Conservation (phyloP, 2,888 invertebrate genomes). For the Lydus trimaculatus region DNA sequence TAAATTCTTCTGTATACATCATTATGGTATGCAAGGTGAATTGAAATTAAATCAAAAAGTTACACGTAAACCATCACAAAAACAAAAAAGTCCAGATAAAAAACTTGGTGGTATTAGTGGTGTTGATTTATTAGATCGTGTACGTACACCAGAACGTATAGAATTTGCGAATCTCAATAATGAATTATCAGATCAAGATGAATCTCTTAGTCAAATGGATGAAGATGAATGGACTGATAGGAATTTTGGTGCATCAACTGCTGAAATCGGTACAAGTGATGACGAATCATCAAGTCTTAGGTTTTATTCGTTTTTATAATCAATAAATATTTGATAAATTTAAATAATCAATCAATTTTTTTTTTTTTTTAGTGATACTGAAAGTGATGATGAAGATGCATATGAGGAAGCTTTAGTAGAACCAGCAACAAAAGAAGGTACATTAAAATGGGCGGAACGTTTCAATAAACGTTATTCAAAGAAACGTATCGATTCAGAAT, state of each 20-base stretch:
- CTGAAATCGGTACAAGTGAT: conserved; percentile 64
- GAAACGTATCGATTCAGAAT: conserved; percentile 53
- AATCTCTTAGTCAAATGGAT: conserved; percentile 80
- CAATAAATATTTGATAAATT: not conserved
- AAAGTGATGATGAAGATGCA: conserved; percentile 70
- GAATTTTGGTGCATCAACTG: conserved; percentile 85
- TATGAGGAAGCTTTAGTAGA: conserved; percentile 74
- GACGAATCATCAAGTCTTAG: conserved; percentile 71
- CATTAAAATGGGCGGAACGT: conserved; percentile 72
- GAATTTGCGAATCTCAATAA: conserved; percentile 29
- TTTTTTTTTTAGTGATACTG: conserved; percentile 64
- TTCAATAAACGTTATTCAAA: conserved; percentile 68
- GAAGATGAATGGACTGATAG: conserved; percentile 96
- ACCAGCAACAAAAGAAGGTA: conserved; percentile 71
- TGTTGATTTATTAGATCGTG: conserved; percentile 61
- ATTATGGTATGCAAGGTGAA: conserved; percentile 72
- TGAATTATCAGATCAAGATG: conserved; percentile 66
- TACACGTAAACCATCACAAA: conserved; percentile 47
- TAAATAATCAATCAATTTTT: too few species aligned
- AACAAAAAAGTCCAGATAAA: conserved; percentile 61
- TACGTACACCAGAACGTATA: conserved; percentile 2
- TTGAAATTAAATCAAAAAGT: conserved; percentile 47
- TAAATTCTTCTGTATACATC: conserved; percentile 79
- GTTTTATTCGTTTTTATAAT: conserved; percentile 42
- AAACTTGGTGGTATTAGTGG: conserved; percentile 61